Conservation (phyloP, 2,797 vertebrate species). For the Xiphophorus birchmanni region DNA sequence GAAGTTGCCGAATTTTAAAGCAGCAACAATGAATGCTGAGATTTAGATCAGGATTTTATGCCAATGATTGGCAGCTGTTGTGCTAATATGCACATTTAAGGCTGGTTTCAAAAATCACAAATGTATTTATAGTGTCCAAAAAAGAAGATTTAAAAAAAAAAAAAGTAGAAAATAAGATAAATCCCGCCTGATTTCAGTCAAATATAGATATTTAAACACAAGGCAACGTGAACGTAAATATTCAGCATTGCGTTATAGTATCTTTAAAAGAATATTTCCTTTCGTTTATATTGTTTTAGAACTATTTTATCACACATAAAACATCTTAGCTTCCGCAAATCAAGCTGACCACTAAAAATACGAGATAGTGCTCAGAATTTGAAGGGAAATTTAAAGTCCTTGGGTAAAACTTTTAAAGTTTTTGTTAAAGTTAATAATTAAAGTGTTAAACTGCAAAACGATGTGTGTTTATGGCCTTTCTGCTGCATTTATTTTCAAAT, state of each 20-base stretch:
- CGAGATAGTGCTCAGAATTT: not conserved
- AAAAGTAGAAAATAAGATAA: not conserved
- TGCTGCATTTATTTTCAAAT: not conserved
- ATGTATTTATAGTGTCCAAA: not conserved
- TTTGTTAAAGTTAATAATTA: not conserved
- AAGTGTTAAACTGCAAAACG: not conserved
- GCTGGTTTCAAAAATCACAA: not conserved
- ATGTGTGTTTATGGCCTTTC: not conserved
- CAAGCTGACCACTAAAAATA: not conserved
- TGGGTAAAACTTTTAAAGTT: not conserved
- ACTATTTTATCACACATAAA: not conserved
- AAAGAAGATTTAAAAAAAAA: not conserved
- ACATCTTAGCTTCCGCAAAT: not conserved
- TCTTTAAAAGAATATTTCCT: not conserved
- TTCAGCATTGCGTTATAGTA: not conserved
- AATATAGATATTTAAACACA: not conserved
- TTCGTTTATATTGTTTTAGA: not conserved
- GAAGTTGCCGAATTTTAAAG: not conserved
- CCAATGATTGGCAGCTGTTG: not conserved
- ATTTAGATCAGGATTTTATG: not conserved
- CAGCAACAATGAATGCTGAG: too few species aligned
- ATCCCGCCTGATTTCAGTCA: not conserved
- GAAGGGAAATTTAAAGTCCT: not conserved
- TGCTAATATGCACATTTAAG: not conserved
- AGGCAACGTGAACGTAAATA: not conserved